Evolutionary conservation across 2,113 vertebrate genomes (phyloP), one percentile per base, ranked within the genome.

Genomic region (Theristicus caerulescens): DNA sequence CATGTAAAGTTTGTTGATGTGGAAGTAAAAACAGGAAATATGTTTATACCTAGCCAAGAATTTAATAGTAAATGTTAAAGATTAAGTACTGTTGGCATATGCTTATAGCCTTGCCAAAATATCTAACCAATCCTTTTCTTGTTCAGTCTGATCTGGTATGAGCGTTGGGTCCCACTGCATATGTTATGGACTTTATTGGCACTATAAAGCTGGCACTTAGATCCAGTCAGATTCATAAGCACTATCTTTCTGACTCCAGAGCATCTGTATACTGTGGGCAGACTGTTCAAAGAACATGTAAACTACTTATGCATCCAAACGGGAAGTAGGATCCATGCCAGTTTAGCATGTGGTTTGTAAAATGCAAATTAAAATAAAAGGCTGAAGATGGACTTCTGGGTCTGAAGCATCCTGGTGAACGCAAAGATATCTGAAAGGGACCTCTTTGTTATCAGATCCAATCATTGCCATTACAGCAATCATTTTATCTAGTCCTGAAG

Each of bases 231-330:
- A 93, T 78, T 91, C 87, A 69, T 10, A 84, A 69, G 87, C 76
- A 74, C 79, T 86, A 57, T 74, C 71, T 85, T 96, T 93, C 71
- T 66, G 73, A 95, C 90, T 97, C 85, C 47, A 94, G 74, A 96
- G 77, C 92, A 96, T 94, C 94, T 97, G 97, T 73, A 96, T 70
- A 42, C 91, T 94, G 95, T 96, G 93, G 83, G 93, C 91, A 95
- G 87, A 69, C 32, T 84, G 93, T 95, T 96, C 77, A 93, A 86
- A 92, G 82, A 86, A 74, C 52, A 58, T 38, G 36, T 87, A 95
- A 96, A 94, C 82, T 90, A 82, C 85, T 96, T 94, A 90, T 32
- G 88, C 89, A 95, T 95, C 86, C 93, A 94, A 95, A 86, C 6
- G 82, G 78, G 83, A 70, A 49, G 64, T 13, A 88, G 64, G 82